Evolutionary conservation across 2,888 invertebrate genomes (phyloP), one percentile per base, ranked within the genome.

Genomic region (Protophormia terraenovae): DNA sequence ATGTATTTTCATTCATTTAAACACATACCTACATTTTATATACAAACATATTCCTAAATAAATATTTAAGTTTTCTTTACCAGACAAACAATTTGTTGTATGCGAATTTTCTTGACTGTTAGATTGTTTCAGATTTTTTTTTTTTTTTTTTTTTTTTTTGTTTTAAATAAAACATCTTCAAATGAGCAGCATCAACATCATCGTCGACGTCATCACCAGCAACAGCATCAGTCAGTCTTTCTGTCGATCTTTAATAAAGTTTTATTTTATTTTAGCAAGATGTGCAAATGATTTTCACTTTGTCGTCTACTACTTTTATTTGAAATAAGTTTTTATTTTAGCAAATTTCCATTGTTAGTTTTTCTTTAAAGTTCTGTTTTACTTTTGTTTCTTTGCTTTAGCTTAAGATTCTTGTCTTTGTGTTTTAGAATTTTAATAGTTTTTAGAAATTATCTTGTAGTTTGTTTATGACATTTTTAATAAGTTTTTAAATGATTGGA

Each of bases 51-150:
- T 66, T 60, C 16, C 69, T 81, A 27, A 55, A 67, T 84, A 84
- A 84, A 84, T 84, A 80, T 84, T 84, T 79, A 80, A 84, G 84
- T 84, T 76, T 80, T 80, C 76, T 76, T 66, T 71, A 67, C 79
- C 79, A 84, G 69, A 75, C 80, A 58, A 80, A 72, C 79, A 84
- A 84, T 69, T 66, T 79, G 58, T 45, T 64, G 50, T 27, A 2
- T 38, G 38, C 29, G 24, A 6, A 69, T 77, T 77, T 77, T 58
- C 47, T 41, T 47, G 58, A 38, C 38, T 60, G 38, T 76, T n/a
- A n/a, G n/a, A n/a, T n/a, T n/a, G 35, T 64, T 66, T 71, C 29
- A 50, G 47, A n/a, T n/a, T n/a, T n/a, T n/a, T n/a, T n/a, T n/a
- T n/a, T n/a, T n/a, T n/a, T n/a, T n/a, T n/a, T n/a, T n/a, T n/a